Evolutionary conservation across 1,140 invertebrate species (phyloP).

Genomic region (Drosophila albomicans): DNA sequence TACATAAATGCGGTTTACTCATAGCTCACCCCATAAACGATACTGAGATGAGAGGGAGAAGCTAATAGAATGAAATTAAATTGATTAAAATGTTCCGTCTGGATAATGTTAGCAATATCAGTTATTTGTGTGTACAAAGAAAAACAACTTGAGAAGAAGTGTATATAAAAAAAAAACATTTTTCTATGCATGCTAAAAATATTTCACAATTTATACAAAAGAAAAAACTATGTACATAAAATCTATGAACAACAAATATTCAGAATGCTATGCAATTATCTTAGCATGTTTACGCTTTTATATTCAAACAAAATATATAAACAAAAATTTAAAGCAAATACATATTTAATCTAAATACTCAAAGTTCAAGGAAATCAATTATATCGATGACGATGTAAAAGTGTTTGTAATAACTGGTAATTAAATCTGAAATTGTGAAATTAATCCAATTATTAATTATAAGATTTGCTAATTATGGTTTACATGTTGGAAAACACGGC

Average conservation of each 20-base stretch:
- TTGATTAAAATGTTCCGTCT: constrained; percentile 73
- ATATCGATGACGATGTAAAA: not conserved
- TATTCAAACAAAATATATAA: not conserved
- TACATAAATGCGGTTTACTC: constrained; percentile 60
- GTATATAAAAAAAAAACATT: not conserved
- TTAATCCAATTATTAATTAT: constrained; percentile 14
- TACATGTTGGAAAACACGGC: constrained; percentile 15
- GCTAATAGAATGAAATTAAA: constrained; percentile 68
- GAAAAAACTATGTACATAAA: not conserved
- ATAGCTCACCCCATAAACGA: constrained; percentile 10
- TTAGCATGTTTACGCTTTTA: constrained; percentile 6
- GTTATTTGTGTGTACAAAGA: not conserved
- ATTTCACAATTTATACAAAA: not conserved
- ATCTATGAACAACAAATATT: not conserved
- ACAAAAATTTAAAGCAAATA: not conserved
- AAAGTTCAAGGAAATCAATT: not conserved
- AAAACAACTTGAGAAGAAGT: not conserved
- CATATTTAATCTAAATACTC: not conserved
- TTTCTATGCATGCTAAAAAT: constrained; percentile 9
- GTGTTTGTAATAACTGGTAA: constrained; percentile 4
- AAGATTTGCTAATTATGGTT: constrained; percentile 15
- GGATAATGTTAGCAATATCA: constrained; percentile 36
- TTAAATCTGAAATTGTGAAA: not conserved
- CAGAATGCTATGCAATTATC: not conserved
- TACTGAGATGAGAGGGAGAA: constrained; percentile 19